phyloP scores from a whole-genome alignment of 2,113 vertebrate genomes.

The Typhlomys cinereus region DNA sequence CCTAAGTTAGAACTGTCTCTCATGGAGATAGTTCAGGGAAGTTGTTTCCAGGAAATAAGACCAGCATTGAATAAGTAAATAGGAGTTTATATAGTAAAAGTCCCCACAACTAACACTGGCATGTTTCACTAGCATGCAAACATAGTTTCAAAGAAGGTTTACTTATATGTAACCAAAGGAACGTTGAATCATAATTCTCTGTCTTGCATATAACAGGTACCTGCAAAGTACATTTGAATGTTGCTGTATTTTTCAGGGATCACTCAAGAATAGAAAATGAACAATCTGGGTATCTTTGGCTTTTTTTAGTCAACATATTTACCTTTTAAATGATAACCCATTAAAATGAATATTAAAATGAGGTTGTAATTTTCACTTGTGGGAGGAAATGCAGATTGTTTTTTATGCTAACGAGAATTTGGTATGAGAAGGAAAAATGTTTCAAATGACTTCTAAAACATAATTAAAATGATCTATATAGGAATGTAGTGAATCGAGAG shows the following conservation, averaged over 20 bases:
- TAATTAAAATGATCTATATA: constrained; percentile 21
- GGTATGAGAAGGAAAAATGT: neutral
- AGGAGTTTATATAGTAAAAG: neutral
- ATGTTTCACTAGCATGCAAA: neutral
- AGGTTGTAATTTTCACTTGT: constrained; percentile 41
- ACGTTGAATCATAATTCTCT: neutral
- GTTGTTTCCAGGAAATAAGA: neutral
- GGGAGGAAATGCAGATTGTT: neutral
- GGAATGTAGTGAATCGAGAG: neutral
- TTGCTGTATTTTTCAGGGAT: neutral
- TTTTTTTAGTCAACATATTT: constrained; percentile 30
- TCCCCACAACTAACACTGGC: neutral
- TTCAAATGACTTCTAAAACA: constrained; percentile 37
- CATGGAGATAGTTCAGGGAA: neutral
- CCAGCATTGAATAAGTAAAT: constrained; percentile 17
- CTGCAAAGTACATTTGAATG: constrained; percentile 31
- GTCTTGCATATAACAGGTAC: neutral
- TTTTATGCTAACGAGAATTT: constrained; percentile 36
- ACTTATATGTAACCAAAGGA: neutral
- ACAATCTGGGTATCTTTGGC: constrained; percentile 3
- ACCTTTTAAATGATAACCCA: constrained; percentile 19
- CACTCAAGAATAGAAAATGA: constrained; percentile 48
- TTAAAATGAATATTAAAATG: constrained; percentile 44
- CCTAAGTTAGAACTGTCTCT: neutral
- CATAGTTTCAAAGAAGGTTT: constrained; percentile 15